Conservation (phyloP, 2,888 invertebrate species). For the Drosophila algonquin region DNA sequence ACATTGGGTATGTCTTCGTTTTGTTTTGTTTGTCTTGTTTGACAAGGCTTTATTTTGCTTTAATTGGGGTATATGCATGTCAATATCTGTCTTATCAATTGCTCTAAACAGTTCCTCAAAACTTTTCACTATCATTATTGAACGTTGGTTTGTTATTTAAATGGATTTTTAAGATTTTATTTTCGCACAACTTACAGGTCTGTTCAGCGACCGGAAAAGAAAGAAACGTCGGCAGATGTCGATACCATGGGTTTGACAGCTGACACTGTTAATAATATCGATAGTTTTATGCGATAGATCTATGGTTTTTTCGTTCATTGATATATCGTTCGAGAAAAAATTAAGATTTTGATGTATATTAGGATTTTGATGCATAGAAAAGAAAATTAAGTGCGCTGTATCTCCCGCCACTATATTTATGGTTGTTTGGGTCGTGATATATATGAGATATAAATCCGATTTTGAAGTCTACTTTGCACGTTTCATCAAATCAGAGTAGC, state of each 20-base stretch:
- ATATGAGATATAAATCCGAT: too few relatives aligned
- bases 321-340: too few relatives aligned
- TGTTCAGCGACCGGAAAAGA: constrained; percentile 84
- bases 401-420: too few relatives aligned
- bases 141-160: constrained; percentile 55
- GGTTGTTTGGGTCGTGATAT: too few relatives aligned
- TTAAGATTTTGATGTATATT: too few relatives aligned
- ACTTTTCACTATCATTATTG: constrained; percentile 20
- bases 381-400: too few relatives aligned
- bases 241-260: constrained; percentile 42
- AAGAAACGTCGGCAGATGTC: constrained; percentile 63
- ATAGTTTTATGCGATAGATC: neutral
- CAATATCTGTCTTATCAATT: constrained; percentile 33
- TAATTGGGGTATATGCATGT: neutral
- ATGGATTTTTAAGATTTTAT: constrained; percentile 67
- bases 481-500: too few relatives aligned
- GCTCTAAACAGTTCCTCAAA: neutral
- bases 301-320: too few relatives aligned
- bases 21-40: constrained; percentile 51
- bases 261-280: neutral
- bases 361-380: too few relatives aligned
- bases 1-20: constrained; percentile 3
- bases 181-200: constrained; percentile 81
- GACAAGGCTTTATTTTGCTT: neutral
- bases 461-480: too few relatives aligned